phyloP scores from a whole-genome alignment of 2,888 invertebrate genomes.

The Blera fallax region DNA sequence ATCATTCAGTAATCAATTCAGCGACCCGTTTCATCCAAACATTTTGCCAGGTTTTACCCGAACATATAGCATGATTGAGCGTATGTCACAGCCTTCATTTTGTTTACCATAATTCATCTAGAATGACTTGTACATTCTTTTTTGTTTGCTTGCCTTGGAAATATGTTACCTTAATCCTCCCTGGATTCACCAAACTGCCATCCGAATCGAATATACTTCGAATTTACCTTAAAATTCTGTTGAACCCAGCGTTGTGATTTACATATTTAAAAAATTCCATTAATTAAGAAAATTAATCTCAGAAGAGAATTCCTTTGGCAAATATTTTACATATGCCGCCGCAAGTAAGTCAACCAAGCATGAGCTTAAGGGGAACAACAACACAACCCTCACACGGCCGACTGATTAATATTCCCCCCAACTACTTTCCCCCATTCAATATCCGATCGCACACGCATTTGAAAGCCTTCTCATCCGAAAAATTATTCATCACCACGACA shows the following conservation, averaged over 20 bases:
- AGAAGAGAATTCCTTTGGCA: slow-evolving; percentile 3
- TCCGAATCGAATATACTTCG: neutral
- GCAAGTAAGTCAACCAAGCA: neutral
- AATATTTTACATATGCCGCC: neutral
- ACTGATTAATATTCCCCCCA: neutral
- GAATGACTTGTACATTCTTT: neutral
- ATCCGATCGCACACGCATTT: slow-evolving; percentile 2
- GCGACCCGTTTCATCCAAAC: neutral
- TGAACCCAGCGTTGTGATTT: neutral
- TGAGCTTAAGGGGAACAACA: neutral
- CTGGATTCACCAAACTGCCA: neutral
- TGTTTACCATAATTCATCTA: neutral
- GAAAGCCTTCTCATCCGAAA: slow-evolving; percentile 22
- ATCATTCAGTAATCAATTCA: neutral
- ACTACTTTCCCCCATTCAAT: neutral
- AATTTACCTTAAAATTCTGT: neutral
- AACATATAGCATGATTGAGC: neutral
- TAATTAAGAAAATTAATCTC: slow-evolving; percentile 41
- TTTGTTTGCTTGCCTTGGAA: neutral
- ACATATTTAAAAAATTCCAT: slow-evolving; percentile 27
- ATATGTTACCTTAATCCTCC: neutral
- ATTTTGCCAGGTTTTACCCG: neutral
- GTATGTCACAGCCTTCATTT: neutral
- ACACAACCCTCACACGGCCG: neutral
- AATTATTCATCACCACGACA: slow-evolving; percentile 43